Evolutionary conservation across 2,113 vertebrate genomes (phyloP), one percentile per base, ranked within the genome.

Genomic region (Psittacula cyanocephala): DNA sequence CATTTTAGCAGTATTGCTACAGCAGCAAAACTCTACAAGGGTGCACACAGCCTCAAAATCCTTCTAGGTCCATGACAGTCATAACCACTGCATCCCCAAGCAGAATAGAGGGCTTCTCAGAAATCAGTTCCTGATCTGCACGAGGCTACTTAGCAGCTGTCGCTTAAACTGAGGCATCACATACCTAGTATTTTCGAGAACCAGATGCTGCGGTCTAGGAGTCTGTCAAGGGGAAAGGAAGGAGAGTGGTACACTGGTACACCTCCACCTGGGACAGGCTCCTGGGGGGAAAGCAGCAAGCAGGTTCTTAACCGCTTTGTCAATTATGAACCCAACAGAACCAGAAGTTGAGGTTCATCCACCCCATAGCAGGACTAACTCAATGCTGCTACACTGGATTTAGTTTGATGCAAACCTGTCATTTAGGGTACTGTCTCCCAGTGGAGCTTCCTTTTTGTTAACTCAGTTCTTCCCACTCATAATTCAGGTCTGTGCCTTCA

Each of bases 351-450:
- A 83, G 29, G 24, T 46, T 81, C 50, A 46, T 25, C 17, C 2
- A 0, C 44, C 1, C 0, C 11, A 2, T 1, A 76, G 62, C 63
- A 60, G 29, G 35, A 31, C 33, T 77, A 74, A 77, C 39, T 76
- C 55, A 0, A 0, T 13, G 53, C 49, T 29, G 17, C 68, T 72
- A 16, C 39, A 20, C 14, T 33, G 69, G 29, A 81, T 44, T 76
- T 49, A 33, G 68, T 78, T 79, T 19, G 12, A 89, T 25, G 62
- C 25, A 62, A 70, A 90, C 17, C 27, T n/a, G 27, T 50, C 65
- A 59, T 81, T 62, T n/a, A 81, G 68, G 43, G 25, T 19, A 33
- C 22, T 18, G 7, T 65, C 47, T 79, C 67, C 37, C 55, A 25
- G 46, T 18, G 47, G 62, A 91, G 13, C 33, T 86, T 59, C 46